A percentile compares a stretch with the other conserved stretches of the same genome.
Conservation (phyloP, 2,888 invertebrate genomes). For the Augiades crinisus region DNA sequence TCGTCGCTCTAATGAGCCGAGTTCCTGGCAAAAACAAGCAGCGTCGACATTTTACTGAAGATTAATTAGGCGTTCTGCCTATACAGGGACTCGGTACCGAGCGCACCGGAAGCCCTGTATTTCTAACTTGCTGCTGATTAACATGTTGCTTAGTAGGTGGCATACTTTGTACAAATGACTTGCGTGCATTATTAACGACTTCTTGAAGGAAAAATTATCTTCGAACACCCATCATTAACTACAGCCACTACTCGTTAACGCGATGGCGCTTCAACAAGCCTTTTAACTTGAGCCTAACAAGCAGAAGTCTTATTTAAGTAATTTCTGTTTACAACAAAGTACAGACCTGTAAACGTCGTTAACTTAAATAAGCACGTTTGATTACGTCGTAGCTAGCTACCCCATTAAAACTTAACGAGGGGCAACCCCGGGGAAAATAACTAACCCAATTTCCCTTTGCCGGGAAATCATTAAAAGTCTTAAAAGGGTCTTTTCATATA, state of each 20-base stretch:
- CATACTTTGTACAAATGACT: slow-evolving; percentile 43
- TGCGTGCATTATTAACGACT: slow-evolving; percentile 33
- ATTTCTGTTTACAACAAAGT: slow-evolving; percentile 70
- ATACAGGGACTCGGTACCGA: slow-evolving; percentile 53
- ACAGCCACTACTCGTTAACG: slow-evolving; percentile 28
- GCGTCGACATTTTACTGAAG: slow-evolving; percentile 75
- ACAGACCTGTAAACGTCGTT: slow-evolving; percentile 72
- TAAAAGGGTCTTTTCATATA: slow-evolving; percentile 80
- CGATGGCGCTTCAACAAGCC: slow-evolving; percentile 10
- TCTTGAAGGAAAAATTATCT: slow-evolving; percentile 23
- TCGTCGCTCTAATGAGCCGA: slow-evolving; percentile 78
- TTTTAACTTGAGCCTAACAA: slow-evolving; percentile 31
- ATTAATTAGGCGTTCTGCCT: slow-evolving; percentile 75
- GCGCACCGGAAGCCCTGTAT: slow-evolving; percentile 53
- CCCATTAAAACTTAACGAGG: slow-evolving; percentile 82
- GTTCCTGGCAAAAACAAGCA: slow-evolving; percentile 77
- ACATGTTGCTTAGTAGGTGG: slow-evolving; percentile 50
- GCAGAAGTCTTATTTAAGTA: slow-evolving; percentile 46
- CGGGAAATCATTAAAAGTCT: slow-evolving; percentile 82
- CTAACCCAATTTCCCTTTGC: slow-evolving; percentile 82
- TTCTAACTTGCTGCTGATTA: slow-evolving; percentile 55
- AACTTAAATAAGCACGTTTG: slow-evolving; percentile 80
- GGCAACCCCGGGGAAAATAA: slow-evolving; percentile 80
- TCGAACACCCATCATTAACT: slow-evolving; percentile 34
- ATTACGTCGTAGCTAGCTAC: slow-evolving; percentile 79